Base-by-base conservation (phyloP, 2,888 invertebrate genomes). In the Acanthosepion lycidas region DNA sequence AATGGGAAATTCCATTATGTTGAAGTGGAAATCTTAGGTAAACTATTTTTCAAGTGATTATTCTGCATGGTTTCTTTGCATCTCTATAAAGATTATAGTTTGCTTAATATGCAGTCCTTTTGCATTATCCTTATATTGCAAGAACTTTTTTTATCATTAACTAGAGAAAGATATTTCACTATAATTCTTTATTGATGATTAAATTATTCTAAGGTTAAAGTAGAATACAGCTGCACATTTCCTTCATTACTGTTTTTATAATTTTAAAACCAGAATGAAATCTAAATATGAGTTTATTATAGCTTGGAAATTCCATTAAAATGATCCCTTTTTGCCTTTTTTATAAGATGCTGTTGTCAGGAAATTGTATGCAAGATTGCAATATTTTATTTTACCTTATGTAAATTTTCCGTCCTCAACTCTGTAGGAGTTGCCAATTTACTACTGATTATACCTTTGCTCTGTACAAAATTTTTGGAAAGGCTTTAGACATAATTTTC, bases 341-440 rank as follows among this genome's bases (percentile, higher is more conserved):
- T 9, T 28, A 78, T n/a, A 28, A 78, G 28, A 78, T 78, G 9
- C 78, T 78, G 28, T 78, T 26, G n/a, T 28, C 28, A 78, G n/a
- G 28, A 78, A 78, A 28, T 78, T n/a, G 28, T 78, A 78, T 78
- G 8, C 78, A 28, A 78, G 28, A 78, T n/a, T 78, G 78, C 78
- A 78, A 78, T 78, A 6, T 28, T 78, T 28, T n/a, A 78, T 78
- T 28, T 28, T 78, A 78, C 8, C n/a, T 78, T 78, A 78, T 78
- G 78, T 78, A 78, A 78, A 78, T 78, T 78, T 78, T 78, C 78
- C 78, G 78, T 78, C 78, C 78, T 78, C 78, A 12, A 78, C 78
- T 78, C 78, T 28, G 12, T 78, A 78, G 28, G 78, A 78, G 78
- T 78, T 78, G 78, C 78, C 28, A 78, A 78, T 12, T 78, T 78